phyloP scores from a whole-genome alignment of 2,888 invertebrate genomes.

The Heliconius ismenius region DNA sequence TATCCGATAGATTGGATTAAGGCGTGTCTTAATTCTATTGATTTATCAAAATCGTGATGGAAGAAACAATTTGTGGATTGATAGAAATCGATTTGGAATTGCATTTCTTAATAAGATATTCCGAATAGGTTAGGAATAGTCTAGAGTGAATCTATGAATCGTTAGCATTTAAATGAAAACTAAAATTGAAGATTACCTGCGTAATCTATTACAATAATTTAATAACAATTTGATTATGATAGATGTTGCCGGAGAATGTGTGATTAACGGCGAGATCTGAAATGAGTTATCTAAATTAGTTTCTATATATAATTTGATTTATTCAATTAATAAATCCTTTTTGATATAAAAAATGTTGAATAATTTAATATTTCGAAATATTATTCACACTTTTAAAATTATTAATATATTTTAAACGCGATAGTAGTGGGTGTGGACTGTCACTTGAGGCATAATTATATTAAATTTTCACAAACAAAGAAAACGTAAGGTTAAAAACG shows the following conservation, averaged over 20 bases:
- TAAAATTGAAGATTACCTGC: constrained; percentile 19
- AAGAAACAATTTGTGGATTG: constrained; percentile 38
- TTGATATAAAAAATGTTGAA: not conserved
- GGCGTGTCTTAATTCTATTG: constrained; percentile 38
- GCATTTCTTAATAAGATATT: constrained; percentile 28
- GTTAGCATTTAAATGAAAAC: constrained; percentile 22
- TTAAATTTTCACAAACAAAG: too few species aligned
- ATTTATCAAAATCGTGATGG: constrained; percentile 41
- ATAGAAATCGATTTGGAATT: constrained; percentile 38
- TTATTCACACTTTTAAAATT: not conserved
- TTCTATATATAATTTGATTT: not conserved
- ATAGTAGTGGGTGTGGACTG: too few species aligned
- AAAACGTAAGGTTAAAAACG: too few species aligned
- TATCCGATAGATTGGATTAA: constrained; percentile 23
- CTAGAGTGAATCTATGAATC: not conserved
- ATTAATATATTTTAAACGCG: too few species aligned
- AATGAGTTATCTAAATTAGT: constrained; percentile 8
- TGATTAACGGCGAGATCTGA: constrained; percentile 8
- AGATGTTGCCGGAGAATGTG: constrained; percentile 10
- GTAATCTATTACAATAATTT: constrained; percentile 19
- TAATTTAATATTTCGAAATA: not conserved
- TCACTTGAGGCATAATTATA: too few species aligned
- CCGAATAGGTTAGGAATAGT: constrained; percentile 12
- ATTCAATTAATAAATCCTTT: not conserved
- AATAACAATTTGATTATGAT: constrained; percentile 23